Percentiles rank a stretch among this genome's conserved stretches.
These are phyloP conservation scores for Popillia japonica DNA, from an alignment of 1,140 invertebrate species.

Conservation along the genomic window DNA sequence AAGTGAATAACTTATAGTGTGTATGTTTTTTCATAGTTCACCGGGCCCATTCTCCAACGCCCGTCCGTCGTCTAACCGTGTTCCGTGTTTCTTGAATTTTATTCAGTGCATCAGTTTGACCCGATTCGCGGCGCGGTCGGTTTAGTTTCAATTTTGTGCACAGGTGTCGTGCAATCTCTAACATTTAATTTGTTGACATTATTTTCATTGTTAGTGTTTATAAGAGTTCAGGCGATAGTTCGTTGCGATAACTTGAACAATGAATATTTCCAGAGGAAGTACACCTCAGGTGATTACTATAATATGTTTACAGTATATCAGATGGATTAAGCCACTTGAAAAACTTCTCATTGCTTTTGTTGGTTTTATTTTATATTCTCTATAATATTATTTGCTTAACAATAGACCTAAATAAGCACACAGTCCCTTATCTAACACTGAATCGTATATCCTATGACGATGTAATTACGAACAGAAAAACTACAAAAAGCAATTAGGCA, in stretches of 20 bases:
- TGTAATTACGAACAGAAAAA: too few species aligned
- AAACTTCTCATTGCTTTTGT: too few species aligned
- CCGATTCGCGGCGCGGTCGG: constrained; percentile 11
- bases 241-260: not conserved
- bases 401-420: too few species aligned
- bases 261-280: not conserved
- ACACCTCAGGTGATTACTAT: not conserved
- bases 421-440: too few species aligned
- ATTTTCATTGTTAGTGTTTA: not conserved
- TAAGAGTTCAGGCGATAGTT: not conserved
- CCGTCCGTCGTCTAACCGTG: constrained; percentile 11
- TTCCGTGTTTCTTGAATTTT: constrained; percentile 16
- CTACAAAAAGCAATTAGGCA: too few species aligned
- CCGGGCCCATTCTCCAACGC: constrained; percentile 16
- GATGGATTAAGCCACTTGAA: too few species aligned
- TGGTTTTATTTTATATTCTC: too few species aligned
- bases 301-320: too few species aligned
- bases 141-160: not conserved
- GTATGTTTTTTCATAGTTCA: constrained; percentile 16
- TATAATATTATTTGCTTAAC: too few species aligned
- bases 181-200: not conserved
- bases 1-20: not conserved
- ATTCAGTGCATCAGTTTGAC: constrained; percentile 19
- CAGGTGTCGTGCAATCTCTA: not conserved
- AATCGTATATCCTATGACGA: too few species aligned